These are phyloP conservation scores for Aleiodes alternator DNA, from an alignment of 2,888 invertebrate genomes.

Conservation along the genomic window DNA sequence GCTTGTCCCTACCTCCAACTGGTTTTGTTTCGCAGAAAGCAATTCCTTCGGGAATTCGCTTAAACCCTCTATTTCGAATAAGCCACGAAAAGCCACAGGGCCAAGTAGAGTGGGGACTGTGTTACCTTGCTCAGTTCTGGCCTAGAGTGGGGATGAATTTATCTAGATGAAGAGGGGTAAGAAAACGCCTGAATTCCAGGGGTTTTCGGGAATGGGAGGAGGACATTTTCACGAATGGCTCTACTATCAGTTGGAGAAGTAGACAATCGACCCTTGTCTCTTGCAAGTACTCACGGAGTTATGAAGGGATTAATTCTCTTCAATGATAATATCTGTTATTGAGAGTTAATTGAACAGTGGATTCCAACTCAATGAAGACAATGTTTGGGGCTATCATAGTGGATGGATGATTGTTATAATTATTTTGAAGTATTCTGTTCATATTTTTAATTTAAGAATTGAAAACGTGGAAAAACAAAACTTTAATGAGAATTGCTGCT, in stretches of 20 bases:
- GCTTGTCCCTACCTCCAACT: constrained; percentile 17
- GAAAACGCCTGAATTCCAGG: constrained; percentile 44
- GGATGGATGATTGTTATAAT: neutral
- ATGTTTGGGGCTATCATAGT: neutral
- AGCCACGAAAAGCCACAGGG: no score
- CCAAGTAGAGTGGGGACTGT: no score
- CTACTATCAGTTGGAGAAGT: constrained; percentile 45
- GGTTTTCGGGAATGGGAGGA: neutral
- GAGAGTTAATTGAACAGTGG: constrained; percentile 17
- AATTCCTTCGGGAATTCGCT: constrained; percentile 30
- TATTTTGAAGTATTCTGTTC: neutral
- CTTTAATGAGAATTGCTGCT: no score
- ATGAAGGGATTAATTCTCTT: constrained; percentile 38
- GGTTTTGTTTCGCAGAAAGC: constrained; percentile 25
- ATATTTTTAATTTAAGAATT: no score
- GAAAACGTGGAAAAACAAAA: no score
- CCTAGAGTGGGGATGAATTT: neutral
- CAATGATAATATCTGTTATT: constrained; percentile 33
- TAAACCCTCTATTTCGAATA: neutral
- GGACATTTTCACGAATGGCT: constrained; percentile 26
- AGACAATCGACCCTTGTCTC: constrained; percentile 49
- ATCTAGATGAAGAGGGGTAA: constrained; percentile 44
- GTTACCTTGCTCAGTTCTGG: no score
- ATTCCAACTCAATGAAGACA: neutral
- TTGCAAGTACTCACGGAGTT: constrained; percentile 29